Conservation (phyloP, 2,113 vertebrate genomes). For the Hippocampus zosterae region DNA sequence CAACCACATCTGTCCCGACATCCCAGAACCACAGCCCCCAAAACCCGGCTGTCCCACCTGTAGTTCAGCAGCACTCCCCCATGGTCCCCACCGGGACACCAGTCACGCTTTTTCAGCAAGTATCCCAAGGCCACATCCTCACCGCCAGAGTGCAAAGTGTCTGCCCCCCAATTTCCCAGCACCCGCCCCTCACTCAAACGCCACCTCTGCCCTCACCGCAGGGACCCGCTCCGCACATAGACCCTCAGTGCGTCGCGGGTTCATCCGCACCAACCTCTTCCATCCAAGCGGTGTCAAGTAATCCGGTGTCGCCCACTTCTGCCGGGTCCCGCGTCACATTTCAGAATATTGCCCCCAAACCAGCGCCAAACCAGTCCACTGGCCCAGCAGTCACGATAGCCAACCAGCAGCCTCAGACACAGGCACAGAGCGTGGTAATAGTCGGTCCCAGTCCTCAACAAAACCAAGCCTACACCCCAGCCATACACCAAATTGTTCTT, state of each 20-base stretch:
- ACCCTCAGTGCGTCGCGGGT: slow-evolving; percentile 79
- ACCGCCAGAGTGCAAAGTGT: slow-evolving; percentile 86
- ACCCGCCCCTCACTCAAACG: slow-evolving; percentile 78
- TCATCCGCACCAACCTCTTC: slow-evolving; percentile 75
- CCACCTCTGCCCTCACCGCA: slow-evolving; percentile 76
- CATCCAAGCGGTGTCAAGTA: slow-evolving; percentile 81
- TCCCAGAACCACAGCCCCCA: slow-evolving; percentile 81
- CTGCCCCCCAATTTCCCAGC: slow-evolving; percentile 82
- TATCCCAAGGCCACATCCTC: slow-evolving; percentile 90
- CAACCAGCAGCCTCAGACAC: slow-evolving; percentile 74
- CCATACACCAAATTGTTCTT: slow-evolving; percentile 97
- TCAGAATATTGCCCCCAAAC: slow-evolving; percentile 97
- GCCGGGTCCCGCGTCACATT: slow-evolving; percentile 88
- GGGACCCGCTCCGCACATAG: slow-evolving; percentile 74
- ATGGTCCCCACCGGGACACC: slow-evolving; percentile 85
- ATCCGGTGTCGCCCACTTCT: slow-evolving; percentile 80
- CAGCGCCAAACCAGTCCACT: slow-evolving; percentile 80
- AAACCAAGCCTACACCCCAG: slow-evolving; percentile 84
- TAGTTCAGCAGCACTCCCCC: slow-evolving; percentile 75
- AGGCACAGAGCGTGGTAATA: slow-evolving; percentile 91
- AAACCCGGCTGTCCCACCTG: slow-evolving; percentile 64
- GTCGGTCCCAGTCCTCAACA: slow-evolving; percentile 88
- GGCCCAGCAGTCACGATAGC: slow-evolving; percentile 74
- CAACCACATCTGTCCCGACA: slow-evolving; percentile 64
- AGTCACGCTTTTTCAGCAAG: slow-evolving; percentile 90